A percentile compares a stretch with the other conserved stretches of the same genome.
Conservation (phyloP, 2,888 invertebrate genomes). For the Calephelis perditalis region DNA sequence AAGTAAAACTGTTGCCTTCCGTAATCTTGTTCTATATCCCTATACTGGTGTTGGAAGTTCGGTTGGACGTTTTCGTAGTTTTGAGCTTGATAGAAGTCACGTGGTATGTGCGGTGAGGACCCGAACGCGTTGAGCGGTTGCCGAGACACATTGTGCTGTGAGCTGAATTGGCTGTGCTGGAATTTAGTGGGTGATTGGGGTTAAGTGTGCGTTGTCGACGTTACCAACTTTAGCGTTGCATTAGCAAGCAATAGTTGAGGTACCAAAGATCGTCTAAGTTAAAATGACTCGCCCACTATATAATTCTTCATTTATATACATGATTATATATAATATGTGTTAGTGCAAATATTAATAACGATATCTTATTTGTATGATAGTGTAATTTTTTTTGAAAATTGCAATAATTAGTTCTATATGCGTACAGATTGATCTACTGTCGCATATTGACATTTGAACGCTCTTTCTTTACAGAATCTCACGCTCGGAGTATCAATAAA, state of each 20-base stretch:
- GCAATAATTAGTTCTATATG: too few species aligned
- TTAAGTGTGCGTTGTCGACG: constrained; percentile 21
- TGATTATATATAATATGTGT: too few species aligned
- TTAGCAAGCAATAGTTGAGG: constrained; percentile 1
- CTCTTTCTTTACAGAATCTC: too few species aligned
- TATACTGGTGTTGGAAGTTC: constrained; percentile 48
- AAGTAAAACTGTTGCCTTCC: constrained; percentile 86
- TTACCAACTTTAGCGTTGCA: constrained; percentile 6
- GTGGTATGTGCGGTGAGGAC: constrained; percentile 71
- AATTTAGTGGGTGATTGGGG: constrained; percentile 32
- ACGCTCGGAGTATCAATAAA: too few species aligned
- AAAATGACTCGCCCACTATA: too few species aligned
- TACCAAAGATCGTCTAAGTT: too few species aligned
- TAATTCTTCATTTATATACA: too few species aligned
- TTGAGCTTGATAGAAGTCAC: constrained; percentile 28
- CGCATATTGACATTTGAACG: too few species aligned
- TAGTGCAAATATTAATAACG: too few species aligned
- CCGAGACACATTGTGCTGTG: constrained; percentile 72
- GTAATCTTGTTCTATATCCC: constrained; percentile 48
- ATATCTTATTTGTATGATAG: too few species aligned
- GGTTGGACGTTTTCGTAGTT: constrained; percentile 28
- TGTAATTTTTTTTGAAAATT: too few species aligned
- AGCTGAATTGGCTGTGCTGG: constrained; percentile 77
- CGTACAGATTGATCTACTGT: too few species aligned
- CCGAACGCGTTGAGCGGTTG: constrained; percentile 52